A percentile compares a stretch with the other conserved stretches of the same genome.
Evolutionary conservation across 2,113 vertebrate species (phyloP).

Genomic region (Dicentrarchus labrax): DNA sequence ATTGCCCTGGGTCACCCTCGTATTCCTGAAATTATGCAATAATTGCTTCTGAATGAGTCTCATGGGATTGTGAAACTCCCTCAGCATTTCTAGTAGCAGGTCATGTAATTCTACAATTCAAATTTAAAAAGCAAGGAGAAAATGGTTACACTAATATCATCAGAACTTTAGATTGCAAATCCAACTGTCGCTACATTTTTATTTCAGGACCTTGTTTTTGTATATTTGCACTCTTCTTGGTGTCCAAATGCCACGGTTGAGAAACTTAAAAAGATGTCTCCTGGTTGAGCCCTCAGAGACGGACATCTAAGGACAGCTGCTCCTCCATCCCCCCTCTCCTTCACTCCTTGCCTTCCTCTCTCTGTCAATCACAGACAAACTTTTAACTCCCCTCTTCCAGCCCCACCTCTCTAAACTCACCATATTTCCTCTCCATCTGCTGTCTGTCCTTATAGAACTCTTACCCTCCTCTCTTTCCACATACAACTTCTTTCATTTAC

Average conservation of each 20-base stretch:
- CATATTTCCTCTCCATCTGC: slow-evolving; percentile 48
- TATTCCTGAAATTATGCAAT: slow-evolving; percentile 46
- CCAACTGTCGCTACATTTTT: not conserved
- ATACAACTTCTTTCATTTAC: slow-evolving; percentile 4
- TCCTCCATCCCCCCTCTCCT: slow-evolving; percentile 20
- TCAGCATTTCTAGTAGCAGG: not conserved
- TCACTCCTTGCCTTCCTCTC: slow-evolving; percentile 33
- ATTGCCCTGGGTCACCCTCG: slow-evolving; percentile 2
- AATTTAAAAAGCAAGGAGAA: not conserved
- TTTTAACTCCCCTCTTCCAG: slow-evolving; percentile 28
- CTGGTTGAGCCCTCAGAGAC: slow-evolving; percentile 54
- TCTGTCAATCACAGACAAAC: slow-evolving; percentile 57
- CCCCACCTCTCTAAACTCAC: slow-evolving; percentile 31
- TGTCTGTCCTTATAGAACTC: slow-evolving; percentile 24
- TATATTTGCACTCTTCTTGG: slow-evolving; percentile 36
- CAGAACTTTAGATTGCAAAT: not conserved
- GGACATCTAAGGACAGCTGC: slow-evolving; percentile 77
- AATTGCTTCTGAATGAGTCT: slow-evolving; percentile 37
- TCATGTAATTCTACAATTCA: not conserved
- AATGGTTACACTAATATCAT: not conserved
- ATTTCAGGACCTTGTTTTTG: slow-evolving; percentile 14
- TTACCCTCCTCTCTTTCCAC: not conserved
- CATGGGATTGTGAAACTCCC: not conserved
- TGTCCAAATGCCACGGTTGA: slow-evolving; percentile 53
- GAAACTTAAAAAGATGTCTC: slow-evolving; percentile 58